Conservation (phyloP, 2,888 invertebrate species). For the Polydrusus pterygomalis region DNA sequence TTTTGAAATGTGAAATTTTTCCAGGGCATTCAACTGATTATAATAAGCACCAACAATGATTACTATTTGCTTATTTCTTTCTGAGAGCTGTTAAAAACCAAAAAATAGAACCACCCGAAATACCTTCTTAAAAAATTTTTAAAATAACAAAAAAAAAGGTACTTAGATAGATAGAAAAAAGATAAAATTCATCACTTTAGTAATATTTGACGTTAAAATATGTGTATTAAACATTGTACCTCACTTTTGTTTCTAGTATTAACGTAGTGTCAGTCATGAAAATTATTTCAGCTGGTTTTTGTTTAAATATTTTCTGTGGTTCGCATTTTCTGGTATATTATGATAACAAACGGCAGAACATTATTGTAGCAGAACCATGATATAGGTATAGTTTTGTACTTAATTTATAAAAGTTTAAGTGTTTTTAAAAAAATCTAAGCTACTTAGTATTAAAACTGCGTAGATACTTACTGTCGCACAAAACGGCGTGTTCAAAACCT, state of each 20-base stretch:
- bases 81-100: too few species aligned
- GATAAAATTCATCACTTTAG: too few species aligned
- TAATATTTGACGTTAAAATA: too few species aligned
- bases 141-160: not conserved
- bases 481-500: slow-evolving; percentile 28
- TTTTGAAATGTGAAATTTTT: too few species aligned
- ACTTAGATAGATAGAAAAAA: too few species aligned
- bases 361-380: not conserved
- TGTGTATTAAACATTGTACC: too few species aligned
- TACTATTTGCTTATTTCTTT: too few species aligned
- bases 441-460: slow-evolving; percentile 3
- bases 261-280: too few species aligned
- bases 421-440: slow-evolving; percentile 4
- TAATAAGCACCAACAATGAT: too few species aligned
- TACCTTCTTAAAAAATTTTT: not conserved
- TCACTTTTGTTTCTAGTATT: too few species aligned
- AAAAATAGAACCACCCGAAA: too few species aligned
- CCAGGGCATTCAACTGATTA: not conserved
- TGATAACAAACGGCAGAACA: slow-evolving; percentile 26
- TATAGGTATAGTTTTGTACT: slow-evolving; percentile 20
- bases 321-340: not conserved
- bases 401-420: not conserved
- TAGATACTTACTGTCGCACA: slow-evolving; percentile 15
- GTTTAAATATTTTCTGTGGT: not conserved
- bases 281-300: too few species aligned